Base-by-base conservation (phyloP, 2,113 vertebrate genomes). In the Podarcis raffonei region DNA sequence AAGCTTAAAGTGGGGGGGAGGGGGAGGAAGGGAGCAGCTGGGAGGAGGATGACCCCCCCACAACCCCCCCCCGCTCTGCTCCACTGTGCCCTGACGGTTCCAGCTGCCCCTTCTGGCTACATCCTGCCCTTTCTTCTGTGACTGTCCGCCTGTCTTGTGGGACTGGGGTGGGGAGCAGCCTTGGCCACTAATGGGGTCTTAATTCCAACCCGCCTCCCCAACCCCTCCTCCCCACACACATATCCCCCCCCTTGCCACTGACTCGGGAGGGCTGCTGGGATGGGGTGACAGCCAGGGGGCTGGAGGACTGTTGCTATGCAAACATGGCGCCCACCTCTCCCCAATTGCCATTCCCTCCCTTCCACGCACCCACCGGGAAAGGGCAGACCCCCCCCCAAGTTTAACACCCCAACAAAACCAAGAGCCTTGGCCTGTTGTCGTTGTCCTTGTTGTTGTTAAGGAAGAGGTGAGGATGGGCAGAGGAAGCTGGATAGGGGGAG, bases 1-100 rank as follows among this genome's bases (percentile, higher is more conserved):
- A 99, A 91, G 98, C 97, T 91, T 99, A 97, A 98, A 95, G 92
- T 74, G 86, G 37, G 22, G 20, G 18, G 9, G 65, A 4, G 86
- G 89, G 87, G 88, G 93, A 83, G 90, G 8, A 8, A 92, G 39
- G 15, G 74, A 66, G 59, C 48, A 68, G 27, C 4, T 27, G 5
- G 13, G 23, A 20, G 35, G 90, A 92, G 81, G 95, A 92, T 37
- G 90, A 90, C 88, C 81, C 82, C 48, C 25, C 12, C 35, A 20
- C 80, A 42, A 42, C 75, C 39, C 25, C 75, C 1, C 37, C n/a
- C 20, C 35, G n/a, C 75, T 16, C 84, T 75, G 65, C 75, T 68
- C 48, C 90, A 4, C 59, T 87, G 91, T 88, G 71, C 68, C 79
- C 13, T 74, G 23, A 11, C 86, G 42, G 30, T 32, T 8, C 65